Evolutionary conservation across 2,797 vertebrate species (phyloP), one percentile per base, ranked within the genome.

Genomic region (Anisognathus igniventris): DNA sequence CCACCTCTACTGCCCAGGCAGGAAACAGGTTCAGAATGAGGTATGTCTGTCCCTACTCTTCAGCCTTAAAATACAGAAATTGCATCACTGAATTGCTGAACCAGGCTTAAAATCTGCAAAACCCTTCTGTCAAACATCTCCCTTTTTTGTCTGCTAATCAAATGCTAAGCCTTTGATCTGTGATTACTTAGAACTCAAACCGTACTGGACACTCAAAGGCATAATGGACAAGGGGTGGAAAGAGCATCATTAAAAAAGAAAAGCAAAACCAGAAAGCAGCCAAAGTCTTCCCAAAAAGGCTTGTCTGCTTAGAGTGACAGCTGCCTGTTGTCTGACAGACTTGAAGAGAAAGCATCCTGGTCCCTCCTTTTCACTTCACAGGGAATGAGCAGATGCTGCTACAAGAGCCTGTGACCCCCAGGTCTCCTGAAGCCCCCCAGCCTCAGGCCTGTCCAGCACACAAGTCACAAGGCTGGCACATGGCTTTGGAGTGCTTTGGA

Each of bases 401-500:
- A 7, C 18, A 53, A 37, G 23, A 72, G 18, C 33, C 74, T 31
- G n/a, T 14, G 39, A 64, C 9, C 8, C 47, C 28, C 37, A 70
- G 31, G 11, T 2, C 16, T 16, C 35, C 9, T 35, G 30, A 57
- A 68, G 33, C 9, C 33, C 62, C 42, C 9, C 40, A 71, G 0
- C 12, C 40, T 75, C 11, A 2, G 6, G 1, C 23, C 25, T 4
- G 1, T 20, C 61, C 70, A 58, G 50, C 54, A 83, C 21, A 16
- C 0, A 1, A 35, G 50, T 64, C 37, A 35, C n/a, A 35, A n/a
- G 33, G 12, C 2, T 85, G 54, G 24, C 22, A 6, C 16, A 14
- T 0, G 21, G 15, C 58, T 50, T 50, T 50, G 48, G 48, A 50
- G 48, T 56, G 61, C 67, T 92, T 88, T 93, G 80, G 17, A 91